phyloP scores from a whole-genome alignment of 2,797 vertebrate species.

The Peromyscus nudipes region DNA sequence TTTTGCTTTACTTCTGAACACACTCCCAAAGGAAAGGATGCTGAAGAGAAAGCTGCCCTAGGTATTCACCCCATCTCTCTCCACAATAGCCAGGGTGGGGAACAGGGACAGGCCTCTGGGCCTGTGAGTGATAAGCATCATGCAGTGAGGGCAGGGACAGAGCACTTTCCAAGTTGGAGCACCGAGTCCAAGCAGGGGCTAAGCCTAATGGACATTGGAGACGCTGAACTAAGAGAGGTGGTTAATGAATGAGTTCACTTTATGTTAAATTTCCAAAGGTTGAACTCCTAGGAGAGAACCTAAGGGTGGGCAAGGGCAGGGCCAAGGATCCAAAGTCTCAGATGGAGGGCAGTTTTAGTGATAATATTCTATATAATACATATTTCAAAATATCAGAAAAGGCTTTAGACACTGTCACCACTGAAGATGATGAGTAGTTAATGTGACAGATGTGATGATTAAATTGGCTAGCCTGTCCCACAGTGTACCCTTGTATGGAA shows the following conservation, averaged over 20 bases:
- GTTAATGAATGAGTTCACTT: rapidly evolving
- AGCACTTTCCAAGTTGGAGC: background rate
- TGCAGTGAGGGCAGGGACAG: background rate
- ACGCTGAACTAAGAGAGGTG: background rate
- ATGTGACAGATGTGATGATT: background rate
- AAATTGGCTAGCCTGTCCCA: too few relatives aligned
- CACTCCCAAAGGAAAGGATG: background rate
- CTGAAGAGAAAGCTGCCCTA: too few relatives aligned
- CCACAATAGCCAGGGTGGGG: background rate
- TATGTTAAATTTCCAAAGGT: background rate
- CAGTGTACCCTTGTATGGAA: rapidly evolving
- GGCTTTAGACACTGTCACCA: background rate
- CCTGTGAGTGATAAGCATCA: too few relatives aligned
- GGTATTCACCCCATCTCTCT: rapidly evolving
- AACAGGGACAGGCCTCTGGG: rapidly evolving
- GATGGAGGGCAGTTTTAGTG: background rate
- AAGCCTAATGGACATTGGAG: too few relatives aligned
- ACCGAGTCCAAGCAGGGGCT: background rate
- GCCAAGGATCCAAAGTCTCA: background rate
- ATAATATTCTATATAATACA: background rate
- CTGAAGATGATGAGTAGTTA: background rate
- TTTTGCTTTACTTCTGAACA: background rate
- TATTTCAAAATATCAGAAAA: background rate
- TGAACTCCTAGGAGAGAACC: background rate
- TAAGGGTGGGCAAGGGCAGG: background rate